These are phyloP conservation scores for Okapia johnstoni DNA, from an alignment of 2,113 vertebrate genomes.

Conservation along the genomic window DNA sequence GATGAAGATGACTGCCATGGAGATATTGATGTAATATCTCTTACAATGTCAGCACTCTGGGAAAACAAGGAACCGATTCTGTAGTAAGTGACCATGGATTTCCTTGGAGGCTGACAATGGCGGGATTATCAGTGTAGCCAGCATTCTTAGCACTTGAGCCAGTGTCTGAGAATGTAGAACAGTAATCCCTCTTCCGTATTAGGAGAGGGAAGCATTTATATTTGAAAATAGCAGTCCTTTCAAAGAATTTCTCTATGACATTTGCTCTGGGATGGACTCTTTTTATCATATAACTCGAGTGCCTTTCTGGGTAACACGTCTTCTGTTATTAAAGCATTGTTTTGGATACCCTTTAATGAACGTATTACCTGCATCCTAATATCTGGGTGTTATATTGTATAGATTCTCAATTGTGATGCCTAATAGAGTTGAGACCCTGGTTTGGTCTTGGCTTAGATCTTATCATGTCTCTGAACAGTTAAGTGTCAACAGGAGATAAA, in stretches of 20 bases:
- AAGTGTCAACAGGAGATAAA: constrained; percentile 40
- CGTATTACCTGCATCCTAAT: not conserved
- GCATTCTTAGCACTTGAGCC: constrained; percentile 58
- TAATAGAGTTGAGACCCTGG: not conserved
- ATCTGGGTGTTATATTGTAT: not conserved
- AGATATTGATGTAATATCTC: not conserved
- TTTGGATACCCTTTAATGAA: not conserved
- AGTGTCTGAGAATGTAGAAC: constrained; percentile 56
- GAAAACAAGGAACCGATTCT: constrained; percentile 43
- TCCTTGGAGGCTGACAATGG: constrained; percentile 41
- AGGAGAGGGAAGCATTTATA: constrained; percentile 30
- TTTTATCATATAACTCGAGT: not conserved
- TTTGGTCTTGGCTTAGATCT: not conserved
- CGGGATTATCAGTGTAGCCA: constrained; percentile 19
- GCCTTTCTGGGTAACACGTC: not conserved
- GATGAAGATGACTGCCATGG: not conserved
- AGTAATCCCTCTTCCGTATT: constrained; percentile 41
- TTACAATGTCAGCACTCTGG: not conserved
- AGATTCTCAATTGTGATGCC: not conserved
- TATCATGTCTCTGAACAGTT: not conserved
- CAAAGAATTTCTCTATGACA: not conserved
- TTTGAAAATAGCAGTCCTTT: constrained; percentile 34
- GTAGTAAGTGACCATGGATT: not conserved
- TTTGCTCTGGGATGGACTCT: not conserved
- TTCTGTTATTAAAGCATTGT: not conserved